A percentile compares a stretch with the other conserved stretches of the same genome.
Evolutionary conservation across 2,113 vertebrate species (phyloP).

Genomic region (Clarias gariepinus): DNA sequence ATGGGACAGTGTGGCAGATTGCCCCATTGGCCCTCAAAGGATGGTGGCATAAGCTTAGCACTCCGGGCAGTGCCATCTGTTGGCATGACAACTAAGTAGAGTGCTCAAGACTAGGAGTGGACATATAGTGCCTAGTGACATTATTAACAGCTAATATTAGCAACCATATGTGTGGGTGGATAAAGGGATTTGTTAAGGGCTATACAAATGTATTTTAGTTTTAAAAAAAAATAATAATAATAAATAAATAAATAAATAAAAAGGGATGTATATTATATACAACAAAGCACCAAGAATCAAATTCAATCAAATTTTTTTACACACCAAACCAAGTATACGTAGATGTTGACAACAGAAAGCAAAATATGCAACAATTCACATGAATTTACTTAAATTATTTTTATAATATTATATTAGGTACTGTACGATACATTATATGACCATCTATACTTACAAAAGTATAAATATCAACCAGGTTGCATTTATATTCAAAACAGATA

Average conservation of each 20-base stretch:
- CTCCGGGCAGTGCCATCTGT: conserved; percentile 55
- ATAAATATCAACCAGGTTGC: not conserved
- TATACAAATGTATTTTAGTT: not conserved
- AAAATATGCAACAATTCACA: not conserved
- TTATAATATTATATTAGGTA: not conserved
- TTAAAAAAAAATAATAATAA: no score
- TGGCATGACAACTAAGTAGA: conserved; percentile 38
- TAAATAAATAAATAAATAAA: not conserved
- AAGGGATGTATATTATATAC: not conserved
- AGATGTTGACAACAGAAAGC: not conserved
- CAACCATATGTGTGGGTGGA: conserved; percentile 8
- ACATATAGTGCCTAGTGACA: conserved; percentile 19
- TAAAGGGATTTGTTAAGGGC: not conserved
- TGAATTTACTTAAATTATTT: not conserved
- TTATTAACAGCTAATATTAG: conserved; percentile 35
- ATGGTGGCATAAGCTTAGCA: conserved; percentile 43
- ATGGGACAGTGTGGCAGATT: conserved; percentile 33
- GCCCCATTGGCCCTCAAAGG: conserved; percentile 24
- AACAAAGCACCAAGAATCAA: not conserved
- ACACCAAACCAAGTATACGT: not conserved
- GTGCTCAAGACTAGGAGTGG: conserved; percentile 19
- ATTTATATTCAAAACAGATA: not conserved
- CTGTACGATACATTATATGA: not conserved
- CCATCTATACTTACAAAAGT: not conserved
- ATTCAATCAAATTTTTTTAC: not conserved